phyloP scores from a whole-genome alignment of 2,113 vertebrate species.

The Alexandromys fortis region DNA sequence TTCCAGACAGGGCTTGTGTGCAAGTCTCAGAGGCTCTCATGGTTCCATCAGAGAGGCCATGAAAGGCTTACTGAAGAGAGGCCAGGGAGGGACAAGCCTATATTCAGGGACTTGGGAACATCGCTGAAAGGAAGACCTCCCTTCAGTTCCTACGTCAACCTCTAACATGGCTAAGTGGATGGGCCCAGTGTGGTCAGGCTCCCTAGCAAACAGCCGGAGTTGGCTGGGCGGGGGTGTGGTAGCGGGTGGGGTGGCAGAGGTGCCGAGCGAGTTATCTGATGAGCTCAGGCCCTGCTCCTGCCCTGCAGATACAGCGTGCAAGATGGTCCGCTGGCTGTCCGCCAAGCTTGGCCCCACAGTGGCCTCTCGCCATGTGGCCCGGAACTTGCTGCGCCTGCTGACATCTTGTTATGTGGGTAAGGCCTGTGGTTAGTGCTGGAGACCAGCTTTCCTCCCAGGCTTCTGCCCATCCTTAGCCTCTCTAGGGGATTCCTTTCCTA shows the following conservation, averaged over 20 bases:
- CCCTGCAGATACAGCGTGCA: constrained; percentile 95
- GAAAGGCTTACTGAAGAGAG: neutral
- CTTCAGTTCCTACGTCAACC: neutral
- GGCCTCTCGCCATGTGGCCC: constrained; percentile 94
- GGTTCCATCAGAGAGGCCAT: neutral
- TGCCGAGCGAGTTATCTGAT: constrained; percentile 62
- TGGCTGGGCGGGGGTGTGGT: neutral
- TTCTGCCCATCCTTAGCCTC: neutral
- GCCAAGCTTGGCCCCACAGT: constrained; percentile 97
- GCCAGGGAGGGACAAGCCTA: neutral
- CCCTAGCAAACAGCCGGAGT: neutral
- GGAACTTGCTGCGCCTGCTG: constrained; percentile 96
- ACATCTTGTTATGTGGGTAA: constrained; percentile 96
- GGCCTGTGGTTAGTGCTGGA: constrained; percentile 15
- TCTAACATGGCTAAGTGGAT: neutral
- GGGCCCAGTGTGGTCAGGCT: neutral
- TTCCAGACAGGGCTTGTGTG: neutral
- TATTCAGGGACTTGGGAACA: neutral
- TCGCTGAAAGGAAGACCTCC: neutral
- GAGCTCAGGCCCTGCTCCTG: constrained; percentile 23
- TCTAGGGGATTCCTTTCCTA: neutral
- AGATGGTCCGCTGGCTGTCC: constrained; percentile 96
- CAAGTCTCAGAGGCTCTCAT: neutral
- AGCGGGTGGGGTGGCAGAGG: neutral
- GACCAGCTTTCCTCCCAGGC: neutral